These are phyloP conservation scores for Elephas maximus DNA, from an alignment of 2,113 vertebrate genomes.

Conservation along the genomic window DNA sequence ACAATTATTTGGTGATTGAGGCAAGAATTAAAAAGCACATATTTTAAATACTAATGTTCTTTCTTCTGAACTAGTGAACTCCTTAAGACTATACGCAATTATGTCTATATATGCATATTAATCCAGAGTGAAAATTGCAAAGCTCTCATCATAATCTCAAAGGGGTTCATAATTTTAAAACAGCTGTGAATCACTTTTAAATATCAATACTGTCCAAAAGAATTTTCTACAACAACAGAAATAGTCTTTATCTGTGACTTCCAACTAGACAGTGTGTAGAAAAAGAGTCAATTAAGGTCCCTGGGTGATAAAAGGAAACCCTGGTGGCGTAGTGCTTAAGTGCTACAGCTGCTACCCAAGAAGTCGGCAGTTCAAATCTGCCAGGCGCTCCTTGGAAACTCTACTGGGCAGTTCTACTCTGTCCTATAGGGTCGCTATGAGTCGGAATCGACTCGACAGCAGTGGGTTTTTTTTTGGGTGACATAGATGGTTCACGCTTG, in stretches of 20 bases:
- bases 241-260: neutral
- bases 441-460: too few relatives aligned
- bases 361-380: too few relatives aligned
- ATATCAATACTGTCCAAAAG: neutral
- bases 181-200: neutral
- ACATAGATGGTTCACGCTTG: neutral
- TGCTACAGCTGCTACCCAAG: too few relatives aligned
- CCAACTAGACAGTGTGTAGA: neutral
- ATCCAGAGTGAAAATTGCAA: neutral
- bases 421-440: too few relatives aligned
- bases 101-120: neutral
- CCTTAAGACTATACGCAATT: slow-evolving; percentile 12
- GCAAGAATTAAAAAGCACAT: neutral
- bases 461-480: too few relatives aligned
- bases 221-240: neutral
- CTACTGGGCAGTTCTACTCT: too few relatives aligned
- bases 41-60: slow-evolving; percentile 33
- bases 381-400: too few relatives aligned
- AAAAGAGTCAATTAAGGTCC: neutral
- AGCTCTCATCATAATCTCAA: neutral
- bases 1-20: neutral
- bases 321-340: too few relatives aligned
- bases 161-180: slow-evolving; percentile 12
- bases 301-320: too few relatives aligned
- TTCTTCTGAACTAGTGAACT: slow-evolving; percentile 41